phyloP scores from a whole-genome alignment of 2,888 invertebrate species.

The Diabrotica balteata region DNA sequence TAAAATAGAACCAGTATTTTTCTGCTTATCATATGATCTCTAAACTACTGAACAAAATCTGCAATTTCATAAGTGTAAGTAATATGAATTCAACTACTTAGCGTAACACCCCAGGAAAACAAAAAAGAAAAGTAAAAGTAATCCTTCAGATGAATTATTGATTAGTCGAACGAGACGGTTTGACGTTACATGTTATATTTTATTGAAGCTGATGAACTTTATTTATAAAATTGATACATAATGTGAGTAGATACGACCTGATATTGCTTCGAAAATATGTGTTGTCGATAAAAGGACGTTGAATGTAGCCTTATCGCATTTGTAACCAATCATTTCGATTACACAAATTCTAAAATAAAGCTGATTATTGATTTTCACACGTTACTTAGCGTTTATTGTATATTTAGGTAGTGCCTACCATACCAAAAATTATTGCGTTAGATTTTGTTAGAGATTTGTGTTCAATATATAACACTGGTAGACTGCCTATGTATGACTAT shows the following conservation, averaged over 20 bases:
- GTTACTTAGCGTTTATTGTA: conserved; percentile 13
- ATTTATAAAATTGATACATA: conserved; percentile 2
- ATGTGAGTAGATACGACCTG: conserved; percentile 42
- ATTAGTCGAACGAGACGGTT: background rate
- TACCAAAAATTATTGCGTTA: background rate
- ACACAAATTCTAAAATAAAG: conserved; percentile 22
- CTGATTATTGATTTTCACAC: conserved; percentile 33
- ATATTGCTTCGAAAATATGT: conserved; percentile 42
- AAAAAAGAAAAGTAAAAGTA: too few species aligned
- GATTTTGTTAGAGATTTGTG: too few species aligned
- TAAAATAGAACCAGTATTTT: too few species aligned
- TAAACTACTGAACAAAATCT: too few species aligned
- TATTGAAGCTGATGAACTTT: background rate
- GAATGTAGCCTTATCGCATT: conserved; percentile 32
- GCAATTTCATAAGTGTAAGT: too few species aligned
- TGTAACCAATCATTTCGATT: conserved; percentile 26
- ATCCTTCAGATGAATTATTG: background rate
- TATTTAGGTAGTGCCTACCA: conserved; percentile 4
- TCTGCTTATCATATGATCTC: too few species aligned
- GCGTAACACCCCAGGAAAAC: too few species aligned
- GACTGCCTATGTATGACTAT: too few species aligned
- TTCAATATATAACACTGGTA: too few species aligned
- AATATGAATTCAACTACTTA: too few species aligned
- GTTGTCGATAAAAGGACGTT: conserved; percentile 33
- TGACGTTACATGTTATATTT: conserved; percentile 1